Evolutionary conservation across 2,113 vertebrate genomes (phyloP), one percentile per base, ranked within the genome.

Genomic region (Corythornis vintsioides): DNA sequence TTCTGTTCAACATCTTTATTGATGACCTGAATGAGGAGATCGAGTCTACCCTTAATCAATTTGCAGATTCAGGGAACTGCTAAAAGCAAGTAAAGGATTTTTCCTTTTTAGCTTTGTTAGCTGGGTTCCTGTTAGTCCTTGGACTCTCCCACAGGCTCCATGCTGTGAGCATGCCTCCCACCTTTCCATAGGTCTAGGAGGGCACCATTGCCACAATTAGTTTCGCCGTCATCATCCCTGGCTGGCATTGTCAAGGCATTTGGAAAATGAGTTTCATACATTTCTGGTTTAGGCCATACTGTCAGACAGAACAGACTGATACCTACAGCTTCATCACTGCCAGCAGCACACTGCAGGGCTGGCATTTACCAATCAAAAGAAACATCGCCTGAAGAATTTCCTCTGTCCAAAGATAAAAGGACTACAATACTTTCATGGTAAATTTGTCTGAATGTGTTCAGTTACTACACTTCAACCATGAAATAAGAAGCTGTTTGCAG

Each of bases 371-470:
- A 0, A 87, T 94, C 84, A 90, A 89, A 95, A 89, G 91, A 87
- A 95, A 78, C n/a, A 47, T 45, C 2, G 48, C 74, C 89, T 87
- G n/a, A 87, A 75, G 91, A 89, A 82, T 91, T 91, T 91, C 63
- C 48, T 91, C 91, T 91, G 63, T 65, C 74, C 67, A 38, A 94
- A 95, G 95, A 92, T 92, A 89, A 94, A 95, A 93, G 84, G 81
- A 79, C 65, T 61, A 89, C 61, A 79, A 69, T 92, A 79, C 78
- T 85, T 93, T 76, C 91, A 79, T 55, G 81, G 89, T 73, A 87
- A 91, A 93, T 91, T 94, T 91, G 66, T 60, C 78, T 91, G 84
- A 89, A 64, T 0, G 1, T 19, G 7, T 72, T 90, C 57, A 53
- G 78, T 65, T 89, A 50, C 87, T 75, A 60, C 66, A 79, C 71